Base-by-base conservation (phyloP, 2,888 invertebrate species). In the Leptopilina drosophilae region DNA sequence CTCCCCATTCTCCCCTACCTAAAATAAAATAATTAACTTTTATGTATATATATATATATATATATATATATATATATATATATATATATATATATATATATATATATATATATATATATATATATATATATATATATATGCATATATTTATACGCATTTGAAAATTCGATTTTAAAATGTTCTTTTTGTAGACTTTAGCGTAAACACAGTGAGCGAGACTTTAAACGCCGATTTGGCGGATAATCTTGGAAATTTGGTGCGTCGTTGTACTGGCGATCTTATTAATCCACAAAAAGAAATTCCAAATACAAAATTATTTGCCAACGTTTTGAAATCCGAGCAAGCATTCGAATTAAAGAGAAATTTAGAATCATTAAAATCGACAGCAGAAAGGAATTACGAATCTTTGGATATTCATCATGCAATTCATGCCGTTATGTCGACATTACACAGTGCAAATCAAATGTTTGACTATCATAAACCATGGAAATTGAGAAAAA, bases 201-300 rank as follows among this genome's bases (percentile, higher is more conserved):
- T 95, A 84, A 93, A 93, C 6, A 96, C 97, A 91, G 93, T 97
- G 76, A 90, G 95, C 59, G 94, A 96, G 85, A 94, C 95, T 78
- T 93, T 97, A 26, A 99, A 99, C 93, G 94, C 96, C 0, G 98
- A 99, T 90, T 92, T 99, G 79, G 98, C 98, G 3, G 97, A 98
- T 91, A 97, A 97, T 0, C 92, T 98, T 20, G 99, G 98, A 40
- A 99, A 99, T 93, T 93, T 99, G 77, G 93, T 97, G 81, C 96
- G 95, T 78, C 95, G 99, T 20, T 96, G 96, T 88, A 95, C 95
- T 83, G 96, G 96, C 20, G 93, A 93, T 81, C 92, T 95, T 5
- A 93, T 99, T 77, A 99, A 99, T 94, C 95, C 96, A n/a, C 91
- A 93, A 11, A 95, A 95, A 88, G 93, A 94, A 88, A 95, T 96